Evolutionary conservation across 1,140 invertebrate species (phyloP).

Genomic region (Branchinecta lynchi): DNA sequence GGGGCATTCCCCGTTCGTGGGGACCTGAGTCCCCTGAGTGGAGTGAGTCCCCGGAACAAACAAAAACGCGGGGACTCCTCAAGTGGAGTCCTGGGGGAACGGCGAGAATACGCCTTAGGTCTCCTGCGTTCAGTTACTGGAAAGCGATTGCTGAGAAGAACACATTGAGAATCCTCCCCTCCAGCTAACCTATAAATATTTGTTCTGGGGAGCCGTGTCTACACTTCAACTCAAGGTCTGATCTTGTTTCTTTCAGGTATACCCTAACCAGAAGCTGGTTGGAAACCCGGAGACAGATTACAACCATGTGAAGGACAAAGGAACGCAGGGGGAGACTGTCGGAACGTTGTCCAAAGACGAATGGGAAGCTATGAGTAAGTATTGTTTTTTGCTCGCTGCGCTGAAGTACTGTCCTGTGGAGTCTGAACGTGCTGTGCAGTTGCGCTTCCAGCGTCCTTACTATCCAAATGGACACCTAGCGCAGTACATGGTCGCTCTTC

Average conservation of each 20-base stretch:
- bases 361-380: slow-evolving; percentile 83
- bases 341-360: slow-evolving; percentile 74
- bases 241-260: slow-evolving; percentile 37
- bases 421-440: slow-evolving; percentile 54
- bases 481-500: no score
- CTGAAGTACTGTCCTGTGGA: slow-evolving; percentile 24
- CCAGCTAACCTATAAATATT: no score
- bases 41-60: no score
- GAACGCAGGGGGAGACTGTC: slow-evolving; percentile 30
- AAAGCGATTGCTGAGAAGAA: no score
- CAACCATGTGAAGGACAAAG: slow-evolving; percentile 42
- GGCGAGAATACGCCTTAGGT: no score
- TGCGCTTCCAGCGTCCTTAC: slow-evolving; percentile 1
- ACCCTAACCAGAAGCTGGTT: slow-evolving; percentile 38
- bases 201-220: no score
- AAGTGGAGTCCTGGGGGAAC: no score
- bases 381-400: slow-evolving; percentile 16
- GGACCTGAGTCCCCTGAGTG: no score
- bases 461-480: background rate
- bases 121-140: no score
- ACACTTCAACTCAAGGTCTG: background rate
- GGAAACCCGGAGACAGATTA: slow-evolving; percentile 48
- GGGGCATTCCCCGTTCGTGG: no score
- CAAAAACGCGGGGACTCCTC: no score
- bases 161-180: no score